A percentile compares a stretch with the other conserved stretches of the same genome.
Conservation (phyloP, 2,888 invertebrate species). For the Eilema griseolum region DNA sequence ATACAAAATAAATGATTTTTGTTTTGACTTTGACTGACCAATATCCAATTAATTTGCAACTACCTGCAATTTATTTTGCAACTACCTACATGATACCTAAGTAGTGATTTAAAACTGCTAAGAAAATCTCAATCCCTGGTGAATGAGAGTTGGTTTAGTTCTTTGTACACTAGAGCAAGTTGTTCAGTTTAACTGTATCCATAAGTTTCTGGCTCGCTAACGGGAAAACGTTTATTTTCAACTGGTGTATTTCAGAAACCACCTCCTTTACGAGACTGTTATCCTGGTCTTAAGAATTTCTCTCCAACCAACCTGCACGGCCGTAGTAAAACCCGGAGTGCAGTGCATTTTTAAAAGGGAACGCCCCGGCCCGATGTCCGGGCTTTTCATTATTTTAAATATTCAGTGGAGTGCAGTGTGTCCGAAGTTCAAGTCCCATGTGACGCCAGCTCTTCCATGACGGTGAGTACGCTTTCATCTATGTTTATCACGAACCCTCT, state of each 20-base stretch:
- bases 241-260: slow-evolving; percentile 65
- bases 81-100: not conserved
- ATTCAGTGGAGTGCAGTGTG: slow-evolving; percentile 83
- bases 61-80: not conserved
- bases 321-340: slow-evolving; percentile 80
- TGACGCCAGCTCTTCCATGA: slow-evolving; percentile 58
- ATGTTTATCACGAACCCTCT: slow-evolving; percentile 59
- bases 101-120: not conserved
- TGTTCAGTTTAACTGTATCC: slow-evolving; percentile 58
- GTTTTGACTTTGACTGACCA: no score
- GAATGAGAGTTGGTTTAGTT: slow-evolving; percentile 32
- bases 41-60: no score
- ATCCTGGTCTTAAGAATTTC: slow-evolving; percentile 74
- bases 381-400: slow-evolving; percentile 85
- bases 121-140: slow-evolving; percentile 13
- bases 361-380: slow-evolving; percentile 75
- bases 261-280: slow-evolving; percentile 80
- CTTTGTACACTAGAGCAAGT: slow-evolving; percentile 42
- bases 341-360: slow-evolving; percentile 86
- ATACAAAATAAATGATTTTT: no score
- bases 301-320: slow-evolving; percentile 82
- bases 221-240: slow-evolving; percentile 66
- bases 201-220: slow-evolving; percentile 54
- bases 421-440: slow-evolving; percentile 64
- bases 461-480: slow-evolving; percentile 72